Evolutionary conservation across 1,140 invertebrate genomes (phyloP).

Genomic region (Coenobita brevimanus): DNA sequence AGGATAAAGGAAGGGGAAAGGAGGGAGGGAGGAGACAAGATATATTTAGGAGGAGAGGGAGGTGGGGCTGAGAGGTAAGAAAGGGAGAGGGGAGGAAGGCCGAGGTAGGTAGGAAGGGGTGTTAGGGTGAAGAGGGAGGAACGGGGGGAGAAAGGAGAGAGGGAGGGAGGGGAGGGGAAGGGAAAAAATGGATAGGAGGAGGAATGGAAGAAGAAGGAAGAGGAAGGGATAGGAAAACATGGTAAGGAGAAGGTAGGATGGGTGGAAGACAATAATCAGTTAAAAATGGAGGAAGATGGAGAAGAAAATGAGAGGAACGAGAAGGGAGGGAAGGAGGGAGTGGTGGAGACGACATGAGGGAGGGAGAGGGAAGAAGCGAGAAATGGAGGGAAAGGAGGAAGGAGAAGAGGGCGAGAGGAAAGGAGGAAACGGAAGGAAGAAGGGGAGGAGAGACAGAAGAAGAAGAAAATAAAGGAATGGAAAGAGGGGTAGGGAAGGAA

Average conservation of each 20-base stretch:
- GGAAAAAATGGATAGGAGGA: neutral
- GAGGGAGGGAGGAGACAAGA: neutral
- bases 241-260: too few species aligned
- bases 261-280: neutral
- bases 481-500: neutral
- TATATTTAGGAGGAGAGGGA: conserved; percentile 1
- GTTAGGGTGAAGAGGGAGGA: neutral
- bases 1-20: too few species aligned
- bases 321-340: too few species aligned
- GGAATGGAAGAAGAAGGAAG: too few species aligned
- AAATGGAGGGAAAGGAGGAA: conserved; percentile 5
- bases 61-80: neutral
- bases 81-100: neutral
- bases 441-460: conserved; percentile 11
- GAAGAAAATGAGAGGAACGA: too few species aligned
- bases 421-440: neutral
- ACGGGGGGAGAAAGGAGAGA: neutral
- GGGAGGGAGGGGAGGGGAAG: neutral
- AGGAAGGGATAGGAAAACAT: too few species aligned
- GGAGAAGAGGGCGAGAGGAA: neutral
- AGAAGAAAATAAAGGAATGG: neutral
- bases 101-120: neutral
- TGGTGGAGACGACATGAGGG: too few species aligned
- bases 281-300: too few species aligned
- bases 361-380: neutral